A percentile compares a stretch with the other conserved stretches of the same genome.
phyloP scores from a whole-genome alignment of 2,797 vertebrate species.

The Semaprochilodus insignis region DNA sequence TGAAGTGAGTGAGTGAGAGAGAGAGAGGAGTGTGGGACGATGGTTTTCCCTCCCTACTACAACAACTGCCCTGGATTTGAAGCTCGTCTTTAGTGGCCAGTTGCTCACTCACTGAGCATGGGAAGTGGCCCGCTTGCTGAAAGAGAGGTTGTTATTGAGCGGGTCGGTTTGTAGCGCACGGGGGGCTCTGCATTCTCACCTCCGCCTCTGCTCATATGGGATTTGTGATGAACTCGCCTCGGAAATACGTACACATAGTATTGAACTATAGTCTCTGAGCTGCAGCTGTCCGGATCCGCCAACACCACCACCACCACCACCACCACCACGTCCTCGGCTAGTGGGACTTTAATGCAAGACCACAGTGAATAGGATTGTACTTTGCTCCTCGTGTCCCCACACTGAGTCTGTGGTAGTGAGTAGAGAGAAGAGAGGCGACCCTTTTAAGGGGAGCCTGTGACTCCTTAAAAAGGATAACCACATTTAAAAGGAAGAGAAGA shows the following conservation, averaged over 20 bases:
- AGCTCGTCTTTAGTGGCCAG: background rate
- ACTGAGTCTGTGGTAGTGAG: conserved; percentile 29
- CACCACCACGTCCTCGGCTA: background rate
- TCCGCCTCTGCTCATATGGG: background rate
- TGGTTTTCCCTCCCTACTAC: background rate
- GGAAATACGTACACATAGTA: background rate
- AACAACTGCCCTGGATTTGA: too few relatives aligned
- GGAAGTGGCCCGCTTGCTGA: conserved; percentile 45
- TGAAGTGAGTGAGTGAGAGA: background rate
- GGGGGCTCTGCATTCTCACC: too few relatives aligned
- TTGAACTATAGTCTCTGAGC: background rate
- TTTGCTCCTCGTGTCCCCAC: background rate
- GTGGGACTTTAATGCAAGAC: background rate
- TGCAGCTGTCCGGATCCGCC: background rate
- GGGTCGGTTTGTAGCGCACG: conserved; percentile 16
- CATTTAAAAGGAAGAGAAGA: conserved; percentile 12
- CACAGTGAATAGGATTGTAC: background rate
- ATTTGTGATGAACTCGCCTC: background rate
- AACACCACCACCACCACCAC: too few relatives aligned
- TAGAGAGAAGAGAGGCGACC: conserved; percentile 9
- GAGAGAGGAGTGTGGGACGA: background rate
- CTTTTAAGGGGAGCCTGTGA: conserved; percentile 39
- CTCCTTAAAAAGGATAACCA: conserved; percentile 51
- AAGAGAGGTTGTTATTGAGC: conserved; percentile 33
- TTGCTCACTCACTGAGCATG: conserved; percentile 16